Percentiles rank a stretch among this genome's conserved stretches.
Evolutionary conservation across 2,113 vertebrate species (phyloP).

Genomic region (Prietella phreatophila): DNA sequence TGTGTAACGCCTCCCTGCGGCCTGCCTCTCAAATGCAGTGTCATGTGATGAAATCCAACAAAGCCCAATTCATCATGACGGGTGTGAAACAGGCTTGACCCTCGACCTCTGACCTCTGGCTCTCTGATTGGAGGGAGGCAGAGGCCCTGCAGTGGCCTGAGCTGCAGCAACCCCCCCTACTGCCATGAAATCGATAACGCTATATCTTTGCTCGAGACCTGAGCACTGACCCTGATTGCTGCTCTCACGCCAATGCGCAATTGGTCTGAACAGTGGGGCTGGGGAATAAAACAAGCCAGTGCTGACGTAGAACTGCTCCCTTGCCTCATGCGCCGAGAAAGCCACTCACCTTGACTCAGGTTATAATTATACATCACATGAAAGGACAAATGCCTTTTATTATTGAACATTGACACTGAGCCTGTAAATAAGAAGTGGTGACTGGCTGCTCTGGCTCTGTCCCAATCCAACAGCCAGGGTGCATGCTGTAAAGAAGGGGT

Average conservation of each 20-base stretch:
- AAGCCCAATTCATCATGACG: conserved; percentile 84
- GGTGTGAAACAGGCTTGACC: conserved; percentile 77
- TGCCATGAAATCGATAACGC: conserved; percentile 88
- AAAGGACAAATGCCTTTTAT: conserved; percentile 71
- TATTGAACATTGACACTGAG: conserved; percentile 68
- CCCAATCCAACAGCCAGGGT: conserved; percentile 38
- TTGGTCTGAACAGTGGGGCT: conserved; percentile 86
- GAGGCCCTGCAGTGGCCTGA: conserved; percentile 48
- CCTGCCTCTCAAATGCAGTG: conserved; percentile 69
- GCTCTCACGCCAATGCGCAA: conserved; percentile 84
- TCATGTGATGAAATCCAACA: conserved; percentile 77
- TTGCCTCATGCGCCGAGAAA: conserved; percentile 67
- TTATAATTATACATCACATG: conserved; percentile 84
- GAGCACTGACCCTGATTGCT: conserved; percentile 85
- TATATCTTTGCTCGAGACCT: conserved; percentile 89
- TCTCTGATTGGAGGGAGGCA: conserved; percentile 80
- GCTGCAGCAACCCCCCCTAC: conserved; percentile 64
- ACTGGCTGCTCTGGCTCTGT: conserved; percentile 40
- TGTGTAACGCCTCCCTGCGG: conserved; percentile 68
- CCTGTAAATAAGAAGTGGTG: conserved; percentile 53
- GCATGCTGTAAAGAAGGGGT: conserved; percentile 42
- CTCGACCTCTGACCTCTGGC: conserved; percentile 78
- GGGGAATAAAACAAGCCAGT: conserved; percentile 76
- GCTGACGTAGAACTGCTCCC: conserved; percentile 74
- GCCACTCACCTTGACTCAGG: conserved; percentile 71